phyloP scores from a whole-genome alignment of 1,140 invertebrate genomes.

The Harpegnathos saltator region DNA sequence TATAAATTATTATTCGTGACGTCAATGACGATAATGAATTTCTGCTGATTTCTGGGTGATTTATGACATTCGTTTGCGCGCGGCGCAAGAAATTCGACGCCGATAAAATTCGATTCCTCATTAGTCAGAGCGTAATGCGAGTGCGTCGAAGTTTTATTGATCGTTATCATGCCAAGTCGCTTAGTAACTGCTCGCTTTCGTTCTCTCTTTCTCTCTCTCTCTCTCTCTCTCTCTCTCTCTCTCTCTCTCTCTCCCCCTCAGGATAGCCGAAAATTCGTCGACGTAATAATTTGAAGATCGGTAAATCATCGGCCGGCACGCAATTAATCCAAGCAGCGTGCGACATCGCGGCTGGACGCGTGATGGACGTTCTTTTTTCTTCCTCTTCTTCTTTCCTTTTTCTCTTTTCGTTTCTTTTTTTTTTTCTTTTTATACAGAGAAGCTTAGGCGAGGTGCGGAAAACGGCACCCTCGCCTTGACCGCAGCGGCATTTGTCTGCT shows the following conservation, averaged over 20 bases:
- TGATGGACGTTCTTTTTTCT: neutral
- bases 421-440: neutral
- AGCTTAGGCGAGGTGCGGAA: neutral
- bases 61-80: slow-evolving; percentile 40
- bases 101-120: slow-evolving; percentile 53
- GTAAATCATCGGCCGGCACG: slow-evolving; percentile 41
- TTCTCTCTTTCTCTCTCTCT: no score
- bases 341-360: neutral
- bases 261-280: slow-evolving; percentile 49
- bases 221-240: no score
- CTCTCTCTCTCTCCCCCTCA: no score
- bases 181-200: no score
- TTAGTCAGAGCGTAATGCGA: slow-evolving; percentile 23
- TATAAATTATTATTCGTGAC: slow-evolving; percentile 14
- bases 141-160: slow-evolving; percentile 24
- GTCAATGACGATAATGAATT: slow-evolving; percentile 54
- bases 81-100: slow-evolving; percentile 31
- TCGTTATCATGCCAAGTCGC: slow-evolving; percentile 45
- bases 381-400: no score
- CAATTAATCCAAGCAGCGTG: slow-evolving; percentile 39
- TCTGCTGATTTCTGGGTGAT: slow-evolving; percentile 29
- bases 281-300: slow-evolving; percentile 58
- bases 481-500: neutral
- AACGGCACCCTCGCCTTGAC: neutral
- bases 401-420: no score